Evolutionary conservation across 2,888 invertebrate species (phyloP).

Genomic region (Ariolimax columbianus): DNA sequence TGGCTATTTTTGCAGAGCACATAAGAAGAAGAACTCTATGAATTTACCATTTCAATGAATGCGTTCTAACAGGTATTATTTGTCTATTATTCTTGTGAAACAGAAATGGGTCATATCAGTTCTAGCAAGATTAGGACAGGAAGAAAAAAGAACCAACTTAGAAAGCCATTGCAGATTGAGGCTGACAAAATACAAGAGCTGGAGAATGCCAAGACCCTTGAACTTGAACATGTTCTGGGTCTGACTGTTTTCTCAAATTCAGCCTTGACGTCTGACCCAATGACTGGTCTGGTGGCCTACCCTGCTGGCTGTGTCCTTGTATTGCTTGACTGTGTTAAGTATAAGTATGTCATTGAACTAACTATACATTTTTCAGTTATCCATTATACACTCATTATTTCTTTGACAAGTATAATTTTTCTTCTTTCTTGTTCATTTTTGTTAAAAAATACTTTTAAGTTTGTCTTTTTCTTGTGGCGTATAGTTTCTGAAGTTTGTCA

Average conservation of each 20-base stretch:
- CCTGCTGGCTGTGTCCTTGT: slow-evolving; percentile 46
- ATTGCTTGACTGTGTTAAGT: slow-evolving; percentile 44
- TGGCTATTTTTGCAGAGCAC: too few relatives aligned
- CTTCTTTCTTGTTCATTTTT: too few relatives aligned
- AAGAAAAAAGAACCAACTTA: not conserved
- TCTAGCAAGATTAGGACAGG: slow-evolving; percentile 4
- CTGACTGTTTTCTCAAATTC: slow-evolving; percentile 47
- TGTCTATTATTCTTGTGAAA: slow-evolving; percentile 1
- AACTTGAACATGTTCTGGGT: slow-evolving; percentile 44
- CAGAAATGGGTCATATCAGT: slow-evolving; percentile 34
- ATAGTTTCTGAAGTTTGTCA: too few relatives aligned
- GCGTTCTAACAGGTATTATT: not conserved
- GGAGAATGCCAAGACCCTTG: slow-evolving; percentile 1
- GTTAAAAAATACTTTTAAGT: too few relatives aligned
- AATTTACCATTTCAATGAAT: not conserved
- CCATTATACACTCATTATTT: not conserved
- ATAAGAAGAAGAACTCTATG: too few relatives aligned
- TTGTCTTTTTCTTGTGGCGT: too few relatives aligned
- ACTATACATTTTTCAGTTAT: not conserved
- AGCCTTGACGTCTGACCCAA: slow-evolving; percentile 47
- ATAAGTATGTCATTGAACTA: slow-evolving; percentile 37
- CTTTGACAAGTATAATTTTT: not conserved
- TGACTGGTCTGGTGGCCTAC: slow-evolving; percentile 45
- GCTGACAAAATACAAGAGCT: slow-evolving; percentile 11
- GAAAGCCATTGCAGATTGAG: slow-evolving; percentile 2